Percentiles rank a stretch among this genome's conserved stretches.
phyloP scores from a whole-genome alignment of 2,888 invertebrate genomes.

The Hirtodrosophila histrioides region DNA sequence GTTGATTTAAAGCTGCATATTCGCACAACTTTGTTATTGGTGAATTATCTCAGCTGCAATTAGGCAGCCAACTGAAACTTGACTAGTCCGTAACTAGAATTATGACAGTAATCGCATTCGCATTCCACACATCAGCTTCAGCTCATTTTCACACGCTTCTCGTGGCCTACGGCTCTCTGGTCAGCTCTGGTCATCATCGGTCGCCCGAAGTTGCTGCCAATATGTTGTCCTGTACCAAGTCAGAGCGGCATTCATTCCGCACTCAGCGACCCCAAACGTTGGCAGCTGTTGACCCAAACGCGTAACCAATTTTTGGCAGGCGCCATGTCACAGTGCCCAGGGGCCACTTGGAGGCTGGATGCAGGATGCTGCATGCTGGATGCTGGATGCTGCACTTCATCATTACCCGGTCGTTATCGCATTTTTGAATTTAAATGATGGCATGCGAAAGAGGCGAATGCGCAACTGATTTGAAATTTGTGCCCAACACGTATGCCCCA shows the following conservation, averaged over 20 bases:
- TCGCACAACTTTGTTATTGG: neutral
- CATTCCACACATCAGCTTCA: constrained; percentile 31
- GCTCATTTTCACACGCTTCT: constrained; percentile 64
- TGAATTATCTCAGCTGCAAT: constrained; percentile 8
- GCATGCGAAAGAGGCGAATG: constrained; percentile 14
- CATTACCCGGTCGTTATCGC: constrained; percentile 77
- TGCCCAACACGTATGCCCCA: constrained; percentile 46
- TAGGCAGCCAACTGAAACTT: constrained; percentile 22
- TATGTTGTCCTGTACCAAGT: constrained; percentile 49
- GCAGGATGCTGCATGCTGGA: constrained; percentile 1
- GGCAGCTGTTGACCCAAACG: constrained; percentile 69
- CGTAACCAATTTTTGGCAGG: constrained; percentile 67
- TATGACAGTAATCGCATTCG: constrained; percentile 41
- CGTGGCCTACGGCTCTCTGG: constrained; percentile 1
- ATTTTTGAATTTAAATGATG: constrained; percentile 76
- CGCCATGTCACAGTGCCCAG: constrained; percentile 48
- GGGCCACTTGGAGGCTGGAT: constrained; percentile 25
- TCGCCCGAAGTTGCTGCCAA: constrained; percentile 39
- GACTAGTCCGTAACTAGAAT: constrained; percentile 12
- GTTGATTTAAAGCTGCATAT: neutral
- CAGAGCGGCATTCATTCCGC: constrained; percentile 16
- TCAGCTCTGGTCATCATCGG: constrained; percentile 15
- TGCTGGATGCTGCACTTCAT: constrained; percentile 61
- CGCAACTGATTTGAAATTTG: constrained; percentile 64
- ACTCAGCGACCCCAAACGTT: constrained; percentile 39